Percentiles rank a stretch among this genome's conserved stretches.
phyloP scores from a whole-genome alignment of 2,113 vertebrate species.

The Hylia prasina region DNA sequence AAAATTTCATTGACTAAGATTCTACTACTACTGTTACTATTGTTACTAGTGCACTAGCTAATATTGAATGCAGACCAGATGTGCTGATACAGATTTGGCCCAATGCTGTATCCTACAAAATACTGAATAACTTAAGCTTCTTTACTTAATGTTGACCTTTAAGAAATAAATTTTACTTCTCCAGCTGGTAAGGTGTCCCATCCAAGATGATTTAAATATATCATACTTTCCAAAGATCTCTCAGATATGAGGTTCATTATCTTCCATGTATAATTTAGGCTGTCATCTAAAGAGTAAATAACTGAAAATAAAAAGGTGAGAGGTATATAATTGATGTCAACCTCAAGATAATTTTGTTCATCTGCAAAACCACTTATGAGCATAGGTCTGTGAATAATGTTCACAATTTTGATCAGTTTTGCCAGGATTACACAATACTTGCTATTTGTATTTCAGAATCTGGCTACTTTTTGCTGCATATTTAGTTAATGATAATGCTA shows the following conservation, averaged over 20 bases:
- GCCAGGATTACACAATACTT: neutral
- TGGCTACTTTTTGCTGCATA: neutral
- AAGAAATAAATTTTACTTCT: neutral
- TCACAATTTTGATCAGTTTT: neutral
- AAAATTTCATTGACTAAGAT: neutral
- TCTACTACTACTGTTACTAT: neutral
- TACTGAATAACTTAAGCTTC: neutral
- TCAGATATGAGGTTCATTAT: neutral
- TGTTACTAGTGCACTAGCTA: neutral
- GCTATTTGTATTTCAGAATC: neutral
- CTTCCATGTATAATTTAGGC: neutral
- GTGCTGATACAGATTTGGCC: neutral
- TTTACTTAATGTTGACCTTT: neutral
- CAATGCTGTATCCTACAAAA: neutral
- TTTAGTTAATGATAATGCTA: neutral
- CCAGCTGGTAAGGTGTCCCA: neutral
- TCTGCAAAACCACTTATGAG: neutral
- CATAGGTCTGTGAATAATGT: neutral
- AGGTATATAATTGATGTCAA: neutral
- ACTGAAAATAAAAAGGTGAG: neutral
- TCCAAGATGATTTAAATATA: neutral
- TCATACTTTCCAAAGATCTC: neutral
- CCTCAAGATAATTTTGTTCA: neutral
- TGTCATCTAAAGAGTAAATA: neutral
- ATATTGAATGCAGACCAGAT: neutral